A percentile compares a stretch with the other conserved stretches of the same genome.
Conservation (phyloP, 2,888 invertebrate species). For the Trissoscelio sp. region DNA sequence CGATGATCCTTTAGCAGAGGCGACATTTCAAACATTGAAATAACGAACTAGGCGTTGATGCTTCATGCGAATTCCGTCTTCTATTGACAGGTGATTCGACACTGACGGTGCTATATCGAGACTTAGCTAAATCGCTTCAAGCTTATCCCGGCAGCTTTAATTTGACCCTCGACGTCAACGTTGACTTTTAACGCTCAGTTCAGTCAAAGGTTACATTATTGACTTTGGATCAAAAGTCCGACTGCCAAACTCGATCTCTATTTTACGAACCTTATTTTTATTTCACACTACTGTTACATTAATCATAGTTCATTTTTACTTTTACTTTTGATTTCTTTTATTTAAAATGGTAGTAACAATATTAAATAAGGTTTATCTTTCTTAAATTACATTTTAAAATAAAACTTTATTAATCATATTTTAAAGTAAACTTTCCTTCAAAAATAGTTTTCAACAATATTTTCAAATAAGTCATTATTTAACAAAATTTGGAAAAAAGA, state of each 20-base stretch:
- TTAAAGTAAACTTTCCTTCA: too few relatives aligned
- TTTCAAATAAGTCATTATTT: too few relatives aligned
- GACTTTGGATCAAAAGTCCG: constrained; percentile 77
- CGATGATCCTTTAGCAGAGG: constrained; percentile 61
- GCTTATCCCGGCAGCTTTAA: constrained; percentile 73
- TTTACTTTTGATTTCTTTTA: neutral
- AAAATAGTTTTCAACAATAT: too few relatives aligned
- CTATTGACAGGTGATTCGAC: constrained; percentile 65
- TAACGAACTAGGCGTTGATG: constrained; percentile 47
- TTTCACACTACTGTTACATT: constrained; percentile 8
- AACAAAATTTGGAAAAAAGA: too few relatives aligned
- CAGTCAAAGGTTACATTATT: constrained; percentile 80
- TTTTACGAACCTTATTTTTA: constrained; percentile 49
- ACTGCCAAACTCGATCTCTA: constrained; percentile 71
- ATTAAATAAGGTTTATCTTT: too few relatives aligned
- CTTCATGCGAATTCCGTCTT: constrained; percentile 53
- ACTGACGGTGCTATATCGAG: constrained; percentile 68
- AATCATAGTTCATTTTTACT: neutral
- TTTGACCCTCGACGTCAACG: constrained; percentile 79
- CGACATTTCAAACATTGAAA: constrained; percentile 64
- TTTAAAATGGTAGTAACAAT: too few relatives aligned
- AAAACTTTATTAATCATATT: too few relatives aligned
- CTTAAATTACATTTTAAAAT: too few relatives aligned
- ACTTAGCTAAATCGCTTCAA: constrained; percentile 49
- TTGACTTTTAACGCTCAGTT: constrained; percentile 78